These are phyloP conservation scores for Nycticorax nycticorax DNA, from an alignment of 2,113 vertebrate genomes.

Conservation along the genomic window DNA sequence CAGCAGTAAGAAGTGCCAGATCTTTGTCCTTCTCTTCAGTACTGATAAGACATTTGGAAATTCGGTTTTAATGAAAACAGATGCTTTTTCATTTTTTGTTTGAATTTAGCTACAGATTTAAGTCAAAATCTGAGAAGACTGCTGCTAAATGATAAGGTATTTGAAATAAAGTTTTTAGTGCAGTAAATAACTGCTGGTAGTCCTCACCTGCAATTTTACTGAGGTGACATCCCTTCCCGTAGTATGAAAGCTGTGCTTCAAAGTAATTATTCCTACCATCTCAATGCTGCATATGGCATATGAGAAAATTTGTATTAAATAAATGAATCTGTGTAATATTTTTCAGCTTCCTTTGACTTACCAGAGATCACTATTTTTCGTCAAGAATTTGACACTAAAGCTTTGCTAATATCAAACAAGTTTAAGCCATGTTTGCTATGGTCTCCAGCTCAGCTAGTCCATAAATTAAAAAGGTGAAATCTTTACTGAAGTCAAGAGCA, in stretches of 20 bases:
- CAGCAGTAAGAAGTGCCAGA: background rate
- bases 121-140: background rate
- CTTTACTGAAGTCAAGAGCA: background rate
- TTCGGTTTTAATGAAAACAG: background rate
- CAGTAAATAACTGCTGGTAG: background rate
- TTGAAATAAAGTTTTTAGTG: background rate
- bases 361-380: background rate
- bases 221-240: background rate
- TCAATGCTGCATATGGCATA: background rate
- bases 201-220: background rate
- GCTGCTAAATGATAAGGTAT: accelerated
- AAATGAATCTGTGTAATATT: background rate
- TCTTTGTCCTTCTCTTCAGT: background rate
- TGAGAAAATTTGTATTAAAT: background rate
- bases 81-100: background rate
- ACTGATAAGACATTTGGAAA: background rate
- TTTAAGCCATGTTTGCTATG: background rate
- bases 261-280: background rate
- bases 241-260: background rate
- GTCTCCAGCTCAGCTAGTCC: background rate
- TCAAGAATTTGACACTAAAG: background rate
- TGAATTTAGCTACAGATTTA: background rate
- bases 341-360: background rate
- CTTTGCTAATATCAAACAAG: background rate
- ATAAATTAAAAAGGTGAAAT: background rate